These are phyloP conservation scores for Drosophila lutescens DNA, from an alignment of 2,888 invertebrate species.

Conservation along the genomic window DNA sequence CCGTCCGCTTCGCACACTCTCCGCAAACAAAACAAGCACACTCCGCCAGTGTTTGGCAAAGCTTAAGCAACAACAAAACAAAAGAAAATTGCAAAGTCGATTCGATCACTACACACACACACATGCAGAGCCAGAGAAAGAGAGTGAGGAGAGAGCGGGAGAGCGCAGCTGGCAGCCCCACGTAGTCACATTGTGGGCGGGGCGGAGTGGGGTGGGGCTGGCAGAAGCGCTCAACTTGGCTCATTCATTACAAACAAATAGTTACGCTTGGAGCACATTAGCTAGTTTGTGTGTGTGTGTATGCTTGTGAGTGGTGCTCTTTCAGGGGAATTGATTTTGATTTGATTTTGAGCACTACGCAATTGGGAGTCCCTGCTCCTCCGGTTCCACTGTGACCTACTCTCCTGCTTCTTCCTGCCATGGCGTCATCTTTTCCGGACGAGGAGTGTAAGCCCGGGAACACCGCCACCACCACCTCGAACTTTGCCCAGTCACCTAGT, in stretches of 20 bases:
- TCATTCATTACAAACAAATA: slow-evolving; percentile 39
- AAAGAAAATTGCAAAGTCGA: slow-evolving; percentile 30
- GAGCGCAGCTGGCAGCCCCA: slow-evolving; percentile 34
- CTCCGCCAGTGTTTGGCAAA: slow-evolving; percentile 44
- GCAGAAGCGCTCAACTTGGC: slow-evolving; percentile 27
- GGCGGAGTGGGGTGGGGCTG: slow-evolving; percentile 31
- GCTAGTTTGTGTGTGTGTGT: slow-evolving; percentile 8
- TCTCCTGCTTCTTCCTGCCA: slow-evolving; percentile 47
- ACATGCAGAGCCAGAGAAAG: neutral
- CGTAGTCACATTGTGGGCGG: slow-evolving; percentile 45
- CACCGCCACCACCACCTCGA: slow-evolving; percentile 1
- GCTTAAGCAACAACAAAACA: neutral
- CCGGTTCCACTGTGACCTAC: neutral
- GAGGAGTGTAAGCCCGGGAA: slow-evolving; percentile 71
- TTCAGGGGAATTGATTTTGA: slow-evolving; percentile 35
- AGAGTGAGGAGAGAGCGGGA: slow-evolving; percentile 7
- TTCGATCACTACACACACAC: slow-evolving; percentile 15
- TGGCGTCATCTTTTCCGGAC: slow-evolving; percentile 71
- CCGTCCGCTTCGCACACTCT: slow-evolving; percentile 37
- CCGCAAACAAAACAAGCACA: slow-evolving; percentile 33
- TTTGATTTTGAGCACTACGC: slow-evolving; percentile 42
- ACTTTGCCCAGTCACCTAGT: slow-evolving; percentile 58
- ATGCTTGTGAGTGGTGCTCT: neutral
- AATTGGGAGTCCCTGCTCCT: slow-evolving; percentile 20
- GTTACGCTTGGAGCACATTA: slow-evolving; percentile 26